Evolutionary conservation across 2,888 invertebrate genomes (phyloP), one percentile per base, ranked within the genome.

Genomic region (Osedax fenrisi): DNA sequence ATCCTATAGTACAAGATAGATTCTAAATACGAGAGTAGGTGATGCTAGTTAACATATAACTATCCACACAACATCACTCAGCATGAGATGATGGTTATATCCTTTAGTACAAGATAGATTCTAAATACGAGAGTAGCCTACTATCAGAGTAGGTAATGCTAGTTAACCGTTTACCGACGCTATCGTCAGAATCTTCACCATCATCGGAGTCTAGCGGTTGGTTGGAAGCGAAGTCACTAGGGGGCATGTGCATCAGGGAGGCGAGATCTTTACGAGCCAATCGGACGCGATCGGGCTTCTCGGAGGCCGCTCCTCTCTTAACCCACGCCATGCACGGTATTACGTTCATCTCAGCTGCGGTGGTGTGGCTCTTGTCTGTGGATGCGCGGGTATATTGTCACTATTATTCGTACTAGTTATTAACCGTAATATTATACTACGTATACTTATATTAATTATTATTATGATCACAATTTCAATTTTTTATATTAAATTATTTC

Each of bases 271-370:
- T 80, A 70, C 79, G 78, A n/a, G 78, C 78, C 59, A 81, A 75
- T 75, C 79, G 75, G n/a, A 81, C 78, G 41, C 78, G 76, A 72
- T 83, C 81, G 3, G 85, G 85, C n/a, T 76, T 76, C 24, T 78
- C 72, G 78, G 83, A 84, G 13, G 84, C 81, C 41, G 82, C 79
- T 2, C 85, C 85, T 77, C 80, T 79, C 75, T 78, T 78, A 2
- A 85, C 81, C 85, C 85, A 85, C 24, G 81, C 78, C 62, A 84
- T 75, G 79, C 84, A 83, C 10, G 84, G 81, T 23, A 84, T 79
- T 26, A 82, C 80, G 78, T 82, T 82, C 80, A 82, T 81, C 5
- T 64, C 23, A 13, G 56, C 56, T 17, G 13, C 13, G 13, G 13
- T 17, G 56, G 13, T 56, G 56, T 13, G 10, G 64, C 64, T n/a